These are phyloP conservation scores for Halcyon chelicuti DNA, from an alignment of 2,797 vertebrate species.

Conservation along the genomic window DNA sequence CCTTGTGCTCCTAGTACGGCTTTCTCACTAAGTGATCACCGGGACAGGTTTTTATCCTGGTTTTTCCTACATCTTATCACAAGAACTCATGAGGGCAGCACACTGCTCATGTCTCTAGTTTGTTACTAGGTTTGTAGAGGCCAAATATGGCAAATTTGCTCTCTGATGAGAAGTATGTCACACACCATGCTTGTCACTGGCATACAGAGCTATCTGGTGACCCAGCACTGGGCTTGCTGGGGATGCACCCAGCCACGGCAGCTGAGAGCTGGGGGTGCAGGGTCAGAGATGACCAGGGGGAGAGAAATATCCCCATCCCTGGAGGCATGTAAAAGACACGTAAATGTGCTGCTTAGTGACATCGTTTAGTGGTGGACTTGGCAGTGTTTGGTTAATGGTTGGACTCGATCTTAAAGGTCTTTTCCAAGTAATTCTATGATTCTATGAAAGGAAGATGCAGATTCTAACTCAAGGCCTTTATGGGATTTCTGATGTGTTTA, in stretches of 20 bases:
- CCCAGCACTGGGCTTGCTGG: not conserved
- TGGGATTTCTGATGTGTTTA: not conserved
- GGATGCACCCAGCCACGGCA: rapidly evolving
- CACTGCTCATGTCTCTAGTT: not conserved
- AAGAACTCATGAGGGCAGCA: not conserved
- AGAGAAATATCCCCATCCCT: not conserved
- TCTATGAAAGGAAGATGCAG: not conserved
- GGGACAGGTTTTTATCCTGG: not conserved
- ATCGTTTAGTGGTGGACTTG: too few species aligned
- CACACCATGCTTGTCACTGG: rapidly evolving
- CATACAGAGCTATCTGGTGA: not conserved
- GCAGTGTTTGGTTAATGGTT: not conserved
- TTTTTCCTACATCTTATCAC: not conserved
- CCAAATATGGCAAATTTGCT: not conserved
- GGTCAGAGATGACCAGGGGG: not conserved
- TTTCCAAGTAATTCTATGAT: not conserved
- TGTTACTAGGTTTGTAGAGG: not conserved
- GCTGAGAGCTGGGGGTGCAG: not conserved
- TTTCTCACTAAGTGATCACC: rapidly evolving
- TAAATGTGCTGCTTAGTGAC: not conserved
- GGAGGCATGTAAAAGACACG: not conserved
- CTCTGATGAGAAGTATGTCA: not conserved
- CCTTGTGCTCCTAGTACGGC: rapidly evolving
- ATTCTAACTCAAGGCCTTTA: not conserved
- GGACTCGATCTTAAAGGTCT: not conserved